phyloP scores from a whole-genome alignment of 1,140 invertebrate genomes.

The Procambarus clarkii region DNA sequence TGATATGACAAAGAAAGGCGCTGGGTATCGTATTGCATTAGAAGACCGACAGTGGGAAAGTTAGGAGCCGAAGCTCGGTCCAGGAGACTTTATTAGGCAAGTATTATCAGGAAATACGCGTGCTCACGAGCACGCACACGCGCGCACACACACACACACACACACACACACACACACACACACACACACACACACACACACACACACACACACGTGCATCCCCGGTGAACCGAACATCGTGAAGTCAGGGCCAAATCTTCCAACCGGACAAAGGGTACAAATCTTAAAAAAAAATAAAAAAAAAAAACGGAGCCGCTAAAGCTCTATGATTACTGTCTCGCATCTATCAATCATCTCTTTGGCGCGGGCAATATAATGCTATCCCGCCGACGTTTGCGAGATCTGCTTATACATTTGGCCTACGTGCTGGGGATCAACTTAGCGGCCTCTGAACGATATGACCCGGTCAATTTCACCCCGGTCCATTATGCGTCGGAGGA shows the following conservation, averaged over 20 bases:
- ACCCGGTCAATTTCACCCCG: neutral
- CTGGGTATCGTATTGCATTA: no score
- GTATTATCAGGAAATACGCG: no score
- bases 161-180: no score
- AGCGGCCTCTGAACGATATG: neutral
- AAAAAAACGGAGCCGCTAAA: neutral
- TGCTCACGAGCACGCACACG: no score
- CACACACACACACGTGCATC: no score
- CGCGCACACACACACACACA: no score
- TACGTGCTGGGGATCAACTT: neutral
- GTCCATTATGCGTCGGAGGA: neutral
- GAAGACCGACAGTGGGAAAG: no score
- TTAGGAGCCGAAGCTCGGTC: no score
- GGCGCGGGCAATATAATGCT: neutral
- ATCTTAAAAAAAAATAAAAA: conserved; percentile 5
- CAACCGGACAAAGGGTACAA: neutral
- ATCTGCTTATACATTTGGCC: neutral
- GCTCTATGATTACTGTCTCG: conserved; percentile 3
- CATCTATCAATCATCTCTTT: conserved; percentile 15
- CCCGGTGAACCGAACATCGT: neutral
- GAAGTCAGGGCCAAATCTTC: neutral
- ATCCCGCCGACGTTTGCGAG: neutral
- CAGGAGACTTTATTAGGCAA: no score
- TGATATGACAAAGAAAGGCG: no score
- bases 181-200: no score